Percentiles rank a stretch among this genome's conserved stretches.
Conservation (phyloP, 2,797 vertebrate species). For the Pseudopleuronectes americanus region DNA sequence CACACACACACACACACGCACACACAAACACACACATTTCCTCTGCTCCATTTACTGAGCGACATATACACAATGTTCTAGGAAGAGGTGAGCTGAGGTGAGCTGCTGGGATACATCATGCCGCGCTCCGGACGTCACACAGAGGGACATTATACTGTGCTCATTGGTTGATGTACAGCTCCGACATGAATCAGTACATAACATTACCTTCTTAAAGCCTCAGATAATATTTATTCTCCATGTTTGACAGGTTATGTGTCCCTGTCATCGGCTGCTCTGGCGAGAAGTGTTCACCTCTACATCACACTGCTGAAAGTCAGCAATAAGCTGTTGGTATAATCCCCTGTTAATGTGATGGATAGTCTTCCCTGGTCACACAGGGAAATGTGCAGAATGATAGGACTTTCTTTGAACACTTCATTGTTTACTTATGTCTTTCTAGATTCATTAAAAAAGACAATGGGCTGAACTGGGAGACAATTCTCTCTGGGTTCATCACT, state of each 20-base stretch:
- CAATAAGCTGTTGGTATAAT: not conserved
- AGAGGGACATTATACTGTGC: slow-evolving; percentile 42
- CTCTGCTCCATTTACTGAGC: slow-evolving; percentile 55
- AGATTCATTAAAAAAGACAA: not conserved
- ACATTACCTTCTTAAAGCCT: slow-evolving; percentile 23
- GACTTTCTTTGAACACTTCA: not conserved
- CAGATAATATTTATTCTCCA: slow-evolving; percentile 1
- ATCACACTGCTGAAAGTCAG: not conserved
- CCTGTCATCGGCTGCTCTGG: not conserved
- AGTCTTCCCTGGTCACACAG: not conserved
- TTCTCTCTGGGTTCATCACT: not conserved
- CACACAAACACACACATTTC: slow-evolving; percentile 20
- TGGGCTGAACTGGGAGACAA: not conserved
- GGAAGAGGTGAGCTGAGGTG: slow-evolving; percentile 55
- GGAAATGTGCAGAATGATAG: not conserved
- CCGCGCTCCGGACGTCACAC: slow-evolving; percentile 46
- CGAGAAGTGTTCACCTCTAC: not conserved
- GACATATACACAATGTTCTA: slow-evolving; percentile 68
- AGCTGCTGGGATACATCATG: slow-evolving; percentile 52
- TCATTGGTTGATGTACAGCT: slow-evolving; percentile 25
- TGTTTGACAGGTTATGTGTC: not conserved
- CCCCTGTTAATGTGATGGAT: not conserved
- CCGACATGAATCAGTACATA: slow-evolving; percentile 36
- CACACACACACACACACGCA: not conserved
- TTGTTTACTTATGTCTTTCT: too few relatives aligned